Percentiles rank a stretch among this genome's conserved stretches.
These are phyloP conservation scores for Gasterosteus nipponicus DNA, from an alignment of 2,113 vertebrate genomes.

Conservation along the genomic window DNA sequence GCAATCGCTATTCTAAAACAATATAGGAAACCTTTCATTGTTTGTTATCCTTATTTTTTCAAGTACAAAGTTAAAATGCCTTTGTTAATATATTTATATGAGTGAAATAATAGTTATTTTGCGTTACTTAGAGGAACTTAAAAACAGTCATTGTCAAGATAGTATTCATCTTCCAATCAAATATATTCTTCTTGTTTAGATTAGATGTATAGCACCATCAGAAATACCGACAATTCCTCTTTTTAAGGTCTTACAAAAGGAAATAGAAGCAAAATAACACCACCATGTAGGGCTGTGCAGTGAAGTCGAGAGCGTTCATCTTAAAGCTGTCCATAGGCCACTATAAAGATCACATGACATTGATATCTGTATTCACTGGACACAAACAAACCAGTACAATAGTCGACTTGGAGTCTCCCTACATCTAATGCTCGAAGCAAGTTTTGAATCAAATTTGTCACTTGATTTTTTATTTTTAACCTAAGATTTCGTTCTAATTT, in stretches of 20 bases:
- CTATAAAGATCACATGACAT: conserved; percentile 70
- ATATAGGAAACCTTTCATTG: conserved; percentile 88
- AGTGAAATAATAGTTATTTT: conserved; percentile 95
- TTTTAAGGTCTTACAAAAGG: conserved; percentile 73
- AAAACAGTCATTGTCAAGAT: conserved; percentile 95
- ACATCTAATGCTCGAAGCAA: conserved; percentile 72
- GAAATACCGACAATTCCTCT: conserved; percentile 89
- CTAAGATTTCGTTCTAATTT: conserved; percentile 70
- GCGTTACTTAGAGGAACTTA: conserved; percentile 92
- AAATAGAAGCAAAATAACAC: conserved; percentile 66
- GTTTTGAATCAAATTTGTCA: conserved; percentile 77
- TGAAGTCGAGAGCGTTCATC: conserved; percentile 79
- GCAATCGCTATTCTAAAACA: conserved; percentile 99
- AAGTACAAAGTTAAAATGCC: conserved; percentile 99
- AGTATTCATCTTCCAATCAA: conserved; percentile 85
- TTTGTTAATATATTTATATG: conserved; percentile 94
- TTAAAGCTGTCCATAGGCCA: conserved; percentile 73
- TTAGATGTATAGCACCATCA: conserved; percentile 98
- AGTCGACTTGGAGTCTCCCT: conserved; percentile 69
- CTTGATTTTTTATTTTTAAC: conserved; percentile 64
- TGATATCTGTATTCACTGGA: conserved; percentile 75
- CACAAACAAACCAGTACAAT: conserved; percentile 64
- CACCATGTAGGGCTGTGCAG: conserved; percentile 87
- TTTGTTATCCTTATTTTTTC: conserved; percentile 87
- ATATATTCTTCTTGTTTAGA: conserved; percentile 94